These are phyloP conservation scores for Phalacrocorax pelagicus DNA, from an alignment of 2,113 vertebrate species.

Conservation along the genomic window DNA sequence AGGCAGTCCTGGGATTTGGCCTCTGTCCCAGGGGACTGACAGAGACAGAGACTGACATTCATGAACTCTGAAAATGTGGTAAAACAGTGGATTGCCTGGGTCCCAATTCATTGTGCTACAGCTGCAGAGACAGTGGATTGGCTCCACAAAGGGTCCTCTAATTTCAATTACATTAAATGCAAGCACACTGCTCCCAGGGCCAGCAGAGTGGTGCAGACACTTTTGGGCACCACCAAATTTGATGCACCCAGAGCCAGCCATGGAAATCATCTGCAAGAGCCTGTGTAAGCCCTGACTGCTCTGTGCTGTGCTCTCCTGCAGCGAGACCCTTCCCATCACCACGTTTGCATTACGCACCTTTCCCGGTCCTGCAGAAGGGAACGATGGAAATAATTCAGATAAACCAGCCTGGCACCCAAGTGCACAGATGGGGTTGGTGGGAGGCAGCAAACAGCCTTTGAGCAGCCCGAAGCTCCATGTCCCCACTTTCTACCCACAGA, in stretches of 20 bases:
- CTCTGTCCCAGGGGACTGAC: neutral
- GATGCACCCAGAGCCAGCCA: neutral
- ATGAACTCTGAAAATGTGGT: neutral
- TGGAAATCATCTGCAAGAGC: fast-evolving
- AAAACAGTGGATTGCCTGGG: neutral
- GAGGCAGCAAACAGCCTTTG: neutral
- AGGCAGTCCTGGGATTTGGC: neutral
- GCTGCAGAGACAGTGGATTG: neutral
- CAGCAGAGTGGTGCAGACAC: neutral
- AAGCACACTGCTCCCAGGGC: neutral
- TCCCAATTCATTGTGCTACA: neutral
- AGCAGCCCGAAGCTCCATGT: neutral
- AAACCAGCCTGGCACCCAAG: neutral
- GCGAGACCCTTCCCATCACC: neutral
- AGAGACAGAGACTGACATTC: neutral
- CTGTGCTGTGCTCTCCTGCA: fast-evolving
- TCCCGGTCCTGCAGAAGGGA: neutral
- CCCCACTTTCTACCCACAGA: neutral
- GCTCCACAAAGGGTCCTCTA: neutral
- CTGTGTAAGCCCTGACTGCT: neutral
- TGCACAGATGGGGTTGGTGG: fast-evolving
- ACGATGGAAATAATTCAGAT: fast-evolving
- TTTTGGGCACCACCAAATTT: neutral
- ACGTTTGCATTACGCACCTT: fast-evolving
- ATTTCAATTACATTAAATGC: neutral